Percentiles rank a stretch among this genome's conserved stretches.
Evolutionary conservation across 1,140 invertebrate genomes (phyloP).

Genomic region (Calliphora vicina): DNA sequence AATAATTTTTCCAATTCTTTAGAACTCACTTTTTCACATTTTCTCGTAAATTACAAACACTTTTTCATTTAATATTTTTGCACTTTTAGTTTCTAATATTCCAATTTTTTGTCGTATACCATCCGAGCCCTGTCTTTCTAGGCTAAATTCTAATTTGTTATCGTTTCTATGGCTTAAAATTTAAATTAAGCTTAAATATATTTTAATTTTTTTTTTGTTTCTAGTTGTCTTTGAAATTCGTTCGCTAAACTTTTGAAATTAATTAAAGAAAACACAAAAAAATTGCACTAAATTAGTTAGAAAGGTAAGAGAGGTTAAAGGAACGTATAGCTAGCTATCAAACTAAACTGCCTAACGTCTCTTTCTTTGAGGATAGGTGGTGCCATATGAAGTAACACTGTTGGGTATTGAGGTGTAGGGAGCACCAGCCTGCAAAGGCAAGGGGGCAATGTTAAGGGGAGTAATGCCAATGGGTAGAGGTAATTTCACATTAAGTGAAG

Average conservation of each 20-base stretch:
- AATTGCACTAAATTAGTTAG: conserved; percentile 2
- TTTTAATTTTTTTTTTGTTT: too few species aligned
- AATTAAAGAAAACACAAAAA: neutral
- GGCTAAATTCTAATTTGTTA: neutral
- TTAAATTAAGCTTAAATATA: too few species aligned
- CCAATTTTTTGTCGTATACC: neutral
- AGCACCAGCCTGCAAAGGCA: conserved; percentile 56
- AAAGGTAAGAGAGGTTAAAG: neutral
- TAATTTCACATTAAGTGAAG: conserved; percentile 55
- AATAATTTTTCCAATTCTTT: too few species aligned
- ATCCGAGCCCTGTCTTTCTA: neutral
- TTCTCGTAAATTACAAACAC: too few species aligned
- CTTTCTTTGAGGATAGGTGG: conserved; percentile 52
- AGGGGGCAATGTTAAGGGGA: conserved; percentile 53
- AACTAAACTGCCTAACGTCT: neutral
- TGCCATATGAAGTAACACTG: conserved; percentile 57
- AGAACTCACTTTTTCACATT: too few species aligned
- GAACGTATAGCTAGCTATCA: neutral
- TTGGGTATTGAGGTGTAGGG: conserved; percentile 53
- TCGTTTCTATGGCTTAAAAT: too few species aligned
- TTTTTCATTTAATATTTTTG: neutral
- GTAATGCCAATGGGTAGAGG: conserved; percentile 55
- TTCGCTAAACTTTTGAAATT: neutral
- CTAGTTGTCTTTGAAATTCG: neutral
- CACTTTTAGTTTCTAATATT: neutral